Evolutionary conservation across 2,113 vertebrate species (phyloP), one percentile per base, ranked within the genome.

Genomic region (Chaetops frenatus): DNA sequence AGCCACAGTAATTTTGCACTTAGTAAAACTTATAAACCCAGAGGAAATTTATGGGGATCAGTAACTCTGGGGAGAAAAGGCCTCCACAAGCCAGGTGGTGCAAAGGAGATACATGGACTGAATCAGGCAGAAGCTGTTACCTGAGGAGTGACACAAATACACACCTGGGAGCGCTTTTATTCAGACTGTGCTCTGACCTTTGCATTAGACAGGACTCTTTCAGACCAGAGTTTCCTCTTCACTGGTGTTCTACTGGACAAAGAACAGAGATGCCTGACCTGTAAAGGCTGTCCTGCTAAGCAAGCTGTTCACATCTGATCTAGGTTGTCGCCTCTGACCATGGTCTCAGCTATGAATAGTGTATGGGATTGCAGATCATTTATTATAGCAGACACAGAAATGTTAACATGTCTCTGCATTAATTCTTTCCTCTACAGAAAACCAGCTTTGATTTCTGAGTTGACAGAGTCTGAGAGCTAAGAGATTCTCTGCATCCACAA

Each of bases 141-240:
- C 47, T 53, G 36, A 62, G 35, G 11, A 57, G 12, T 24, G 57
- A 12, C 36, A 40, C 7, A 53, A 29, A 33, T 18, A 57, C 3
- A 1, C 21, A 31, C 8, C 23, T 57, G 12, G 28, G 21, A 82
- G 24, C 7, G 0, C 0, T 18, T 21, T 58, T 3, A 11, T 13
- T 64, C 38, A 44, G 31, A 15, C 36, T 65, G 20, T 5, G 8
- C 27, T 58, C 60, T 17, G 16, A 33, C 4, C 42, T 65, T 40
- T 2, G 1, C 21, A 27, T 24, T 6, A 47, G 45, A 7, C 60
- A 65, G 15, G 28, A 11, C 12, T 9, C 28, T 29, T 36, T 48
- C 74, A 73, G 47, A 74, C 6, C 38, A 57, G 19, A 31, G 11
- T 1, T 65, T 19, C 31, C 3, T 73, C 65, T 64, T 57, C 3